These are phyloP conservation scores for Xenentodon cancila DNA, from an alignment of 2,797 vertebrate species.

Conservation along the genomic window DNA sequence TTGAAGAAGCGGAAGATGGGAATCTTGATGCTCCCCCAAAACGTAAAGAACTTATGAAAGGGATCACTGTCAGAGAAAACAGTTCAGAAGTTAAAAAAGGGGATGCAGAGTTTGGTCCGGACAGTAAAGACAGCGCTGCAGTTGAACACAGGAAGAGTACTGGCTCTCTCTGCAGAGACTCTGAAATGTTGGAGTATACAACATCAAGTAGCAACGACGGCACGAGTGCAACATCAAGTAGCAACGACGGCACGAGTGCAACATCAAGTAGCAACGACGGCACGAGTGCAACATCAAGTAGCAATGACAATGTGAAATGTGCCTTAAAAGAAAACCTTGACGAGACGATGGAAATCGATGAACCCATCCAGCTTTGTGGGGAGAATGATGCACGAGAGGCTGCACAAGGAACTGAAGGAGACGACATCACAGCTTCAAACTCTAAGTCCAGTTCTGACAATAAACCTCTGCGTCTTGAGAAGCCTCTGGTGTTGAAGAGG, in stretches of 20 bases:
- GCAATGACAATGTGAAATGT: background rate
- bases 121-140: background rate
- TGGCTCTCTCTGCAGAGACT: background rate
- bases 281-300: background rate
- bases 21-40: conserved; percentile 3
- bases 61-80: conserved; percentile 4
- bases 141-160: conserved; percentile 3
- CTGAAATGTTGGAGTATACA: background rate
- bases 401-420: background rate
- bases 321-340: conserved; percentile 4
- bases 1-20: conserved; percentile 15
- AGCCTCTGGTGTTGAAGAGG: conserved; percentile 5
- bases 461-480: background rate
- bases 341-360: conserved; percentile 22
- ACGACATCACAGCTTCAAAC: background rate
- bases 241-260: background rate
- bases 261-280: background rate
- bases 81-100: conserved; percentile 10
- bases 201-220: background rate
- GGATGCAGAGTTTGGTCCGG: conserved; percentile 9
- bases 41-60: background rate
- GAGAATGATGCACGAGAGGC: conserved; percentile 9
- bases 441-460: background rate
- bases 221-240: background rate
- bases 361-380: background rate